phyloP scores from a whole-genome alignment of 2,113 vertebrate genomes.

The Andinoacara biseriatus region DNA sequence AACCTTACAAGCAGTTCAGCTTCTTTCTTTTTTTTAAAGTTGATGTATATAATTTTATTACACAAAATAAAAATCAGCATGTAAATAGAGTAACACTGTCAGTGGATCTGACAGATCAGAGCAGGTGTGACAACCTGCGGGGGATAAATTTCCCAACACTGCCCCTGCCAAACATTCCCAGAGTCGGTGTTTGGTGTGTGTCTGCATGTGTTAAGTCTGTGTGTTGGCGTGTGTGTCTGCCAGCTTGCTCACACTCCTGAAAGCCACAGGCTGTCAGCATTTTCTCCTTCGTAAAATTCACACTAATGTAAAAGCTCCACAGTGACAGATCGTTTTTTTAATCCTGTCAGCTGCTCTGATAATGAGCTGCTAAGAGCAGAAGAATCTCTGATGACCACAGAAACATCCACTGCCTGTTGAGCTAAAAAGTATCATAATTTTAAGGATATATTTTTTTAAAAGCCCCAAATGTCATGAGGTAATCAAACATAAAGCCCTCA shows the following conservation, averaged over 20 bases:
- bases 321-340: background rate
- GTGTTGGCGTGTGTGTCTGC: background rate
- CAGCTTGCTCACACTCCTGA: background rate
- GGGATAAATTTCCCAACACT: background rate
- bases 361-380: conserved; percentile 23
- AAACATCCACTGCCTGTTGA: background rate
- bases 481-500: background rate
- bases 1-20: background rate
- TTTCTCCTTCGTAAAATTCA: conserved; percentile 10
- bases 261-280: background rate
- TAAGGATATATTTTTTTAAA: background rate
- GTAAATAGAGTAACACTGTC: background rate
- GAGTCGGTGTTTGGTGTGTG: background rate
- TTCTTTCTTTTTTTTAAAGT: background rate
- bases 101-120: background rate
- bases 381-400: background rate
- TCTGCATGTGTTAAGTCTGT: background rate
- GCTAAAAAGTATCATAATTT: background rate
- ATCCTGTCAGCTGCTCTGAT: background rate
- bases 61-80: background rate
- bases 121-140: background rate
- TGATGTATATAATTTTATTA: background rate
- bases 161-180: conserved; percentile 27
- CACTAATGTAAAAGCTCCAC: background rate
- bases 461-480: background rate